Percentiles rank a stretch among this genome's conserved stretches.
Evolutionary conservation across 1,140 invertebrate species (phyloP).

Genomic region (Drosophila seguyi): DNA sequence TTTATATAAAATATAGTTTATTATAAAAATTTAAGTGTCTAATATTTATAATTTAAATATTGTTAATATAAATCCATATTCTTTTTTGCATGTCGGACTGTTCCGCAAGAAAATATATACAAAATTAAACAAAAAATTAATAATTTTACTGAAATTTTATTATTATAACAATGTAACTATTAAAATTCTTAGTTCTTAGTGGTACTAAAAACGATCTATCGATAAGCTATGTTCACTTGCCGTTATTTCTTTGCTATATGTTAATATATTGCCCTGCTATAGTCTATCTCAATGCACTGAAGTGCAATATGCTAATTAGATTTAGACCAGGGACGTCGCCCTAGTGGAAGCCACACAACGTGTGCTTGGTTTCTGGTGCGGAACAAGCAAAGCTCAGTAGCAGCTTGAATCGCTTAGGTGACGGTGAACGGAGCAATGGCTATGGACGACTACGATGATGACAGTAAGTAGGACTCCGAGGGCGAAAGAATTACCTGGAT

Average conservation of each 20-base stretch:
- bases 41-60: no score
- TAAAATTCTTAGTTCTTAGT: no score
- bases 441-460: slow-evolving; percentile 77
- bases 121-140: no score
- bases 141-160: no score
- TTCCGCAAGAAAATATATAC: no score
- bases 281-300: slow-evolving; percentile 27
- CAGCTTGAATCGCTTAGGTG: slow-evolving; percentile 37
- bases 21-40: no score
- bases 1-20: no score
- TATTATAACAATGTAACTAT: no score
- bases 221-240: neutral
- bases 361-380: slow-evolving; percentile 11
- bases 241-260: neutral
- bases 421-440: slow-evolving; percentile 56
- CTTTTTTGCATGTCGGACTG: no score
- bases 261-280: neutral
- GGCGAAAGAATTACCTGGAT: slow-evolving; percentile 2
- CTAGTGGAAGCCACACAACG: slow-evolving; percentile 66
- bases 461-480: slow-evolving; percentile 54
- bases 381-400: slow-evolving; percentile 55
- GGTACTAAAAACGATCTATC: neutral
- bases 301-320: slow-evolving; percentile 75
- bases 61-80: no score
- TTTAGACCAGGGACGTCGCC: slow-evolving; percentile 63